Base-by-base conservation (phyloP, 37 sponge, comb jelly and placozoan species). In the Mnemiopsis leidyi region DNA sequence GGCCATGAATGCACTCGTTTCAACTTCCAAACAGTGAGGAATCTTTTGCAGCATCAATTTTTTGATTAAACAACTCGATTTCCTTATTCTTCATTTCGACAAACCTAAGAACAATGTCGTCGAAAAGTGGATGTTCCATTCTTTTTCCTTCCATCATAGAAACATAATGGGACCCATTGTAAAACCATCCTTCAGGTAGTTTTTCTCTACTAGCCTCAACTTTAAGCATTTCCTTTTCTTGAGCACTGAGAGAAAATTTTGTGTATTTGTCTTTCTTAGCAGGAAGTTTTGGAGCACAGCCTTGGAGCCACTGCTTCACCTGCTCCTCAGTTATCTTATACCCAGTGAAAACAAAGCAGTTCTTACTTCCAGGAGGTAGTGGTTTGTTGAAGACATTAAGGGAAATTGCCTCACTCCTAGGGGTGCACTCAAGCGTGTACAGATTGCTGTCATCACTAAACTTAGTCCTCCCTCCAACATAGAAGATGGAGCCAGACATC, bases 101-200 rank as follows among this genome's bases (percentile, higher is more conserved):
- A 39, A 36, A 85, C 48, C 36, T 20, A 28, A 39, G 29, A 18
- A 85, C 61, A n/a, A 85, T 40, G 21, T 16, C 35, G 0, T 40
- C 90, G 23, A 36, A 85, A 13, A 32, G 21, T 23, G 90, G 90
- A 25, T 85, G 90, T 85, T 85, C 90, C 25, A 26, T 85, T 3
- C 25, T 85, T 61, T 85, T 85, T 13, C 90, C 90, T 85, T 38
- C 61, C 40, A 85, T 38, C 90, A 85, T 85, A 3, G 90, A 85
- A 23, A 85, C 90, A 28, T 85, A 85, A 18, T 28, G 36, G 25
- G 90, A 36, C 1, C 90, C 90, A 85, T 85, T 85, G 48, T 29
- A 85, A 33, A 85, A 85, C 90, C 90, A 85, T 13, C 90, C 90
- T 26, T 85, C 90, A 24, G 90, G 90, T 3, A 85, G 48, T 38